Evolutionary conservation across 2,888 invertebrate genomes (phyloP).

Genomic region (Chymomyza caudatula): DNA sequence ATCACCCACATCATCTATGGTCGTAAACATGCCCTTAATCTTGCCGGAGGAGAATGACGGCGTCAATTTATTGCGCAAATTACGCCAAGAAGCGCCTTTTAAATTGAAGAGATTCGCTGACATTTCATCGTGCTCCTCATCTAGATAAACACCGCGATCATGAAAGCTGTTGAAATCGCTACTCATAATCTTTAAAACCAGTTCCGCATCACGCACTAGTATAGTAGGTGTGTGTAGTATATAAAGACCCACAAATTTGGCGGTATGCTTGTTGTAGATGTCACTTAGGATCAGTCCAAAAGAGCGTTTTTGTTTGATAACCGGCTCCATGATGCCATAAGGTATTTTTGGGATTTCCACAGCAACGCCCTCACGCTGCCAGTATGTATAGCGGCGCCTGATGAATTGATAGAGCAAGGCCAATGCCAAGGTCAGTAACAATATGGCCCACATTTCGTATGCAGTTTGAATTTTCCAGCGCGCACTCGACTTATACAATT

Average conservation of each 20-base stretch:
- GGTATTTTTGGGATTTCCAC: slow-evolving; percentile 81
- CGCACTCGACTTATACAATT: background rate
- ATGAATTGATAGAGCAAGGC: slow-evolving; percentile 33
- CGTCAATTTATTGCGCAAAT: slow-evolving; percentile 81
- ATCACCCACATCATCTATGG: slow-evolving; percentile 80
- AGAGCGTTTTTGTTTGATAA: slow-evolving; percentile 80
- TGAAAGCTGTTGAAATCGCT: slow-evolving; percentile 83
- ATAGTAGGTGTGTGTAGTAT: slow-evolving; percentile 82
- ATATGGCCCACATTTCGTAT: slow-evolving; percentile 44
- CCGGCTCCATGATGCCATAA: slow-evolving; percentile 81
- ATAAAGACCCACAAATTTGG: slow-evolving; percentile 81
- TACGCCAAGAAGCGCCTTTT: slow-evolving; percentile 81
- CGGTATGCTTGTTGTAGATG: slow-evolving; percentile 78
- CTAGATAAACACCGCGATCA: slow-evolving; percentile 82
- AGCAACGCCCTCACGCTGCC: slow-evolving; percentile 80
- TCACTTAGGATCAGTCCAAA: slow-evolving; percentile 82
- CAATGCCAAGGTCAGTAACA: slow-evolving; percentile 30
- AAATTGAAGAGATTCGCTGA: slow-evolving; percentile 79
- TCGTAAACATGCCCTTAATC: slow-evolving; percentile 82
- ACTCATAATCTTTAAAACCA: slow-evolving; percentile 81
- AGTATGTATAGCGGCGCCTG: slow-evolving; percentile 75
- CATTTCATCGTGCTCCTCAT: slow-evolving; percentile 82
- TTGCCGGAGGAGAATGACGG: slow-evolving; percentile 84
- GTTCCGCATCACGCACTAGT: slow-evolving; percentile 81
- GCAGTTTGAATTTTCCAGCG: background rate